Evolutionary conservation across 2,888 invertebrate genomes (phyloP), one percentile per base, ranked within the genome.

Genomic region (Dasypogon diadema): DNA sequence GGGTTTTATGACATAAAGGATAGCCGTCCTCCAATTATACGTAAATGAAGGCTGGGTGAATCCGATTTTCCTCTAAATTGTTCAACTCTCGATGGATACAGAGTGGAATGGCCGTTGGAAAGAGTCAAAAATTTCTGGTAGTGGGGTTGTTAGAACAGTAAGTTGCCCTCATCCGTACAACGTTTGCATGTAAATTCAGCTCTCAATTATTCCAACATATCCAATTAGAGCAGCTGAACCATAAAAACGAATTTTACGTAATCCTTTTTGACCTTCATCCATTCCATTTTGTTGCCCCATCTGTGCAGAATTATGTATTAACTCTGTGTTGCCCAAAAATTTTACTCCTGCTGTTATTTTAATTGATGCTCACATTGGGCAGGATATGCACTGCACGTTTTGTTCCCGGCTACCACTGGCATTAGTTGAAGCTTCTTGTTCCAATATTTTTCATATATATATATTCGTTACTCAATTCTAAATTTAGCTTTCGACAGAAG

Each of bases 171-270:
- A 24, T 12, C 65, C 48, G 24, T 37, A 48, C 46, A 75, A 60
- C 75, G 70, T 77, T 77, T 60, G 54, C 72, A 77, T 77, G 77
- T 72, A 77, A 77, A 77, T 77, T 77, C 70, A 70, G 63, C 70
- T 77, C 77, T 75, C 77, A 77, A 77, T 77, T 77, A 77, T 77
- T 74, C 75, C 77, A 77, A 77, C 75, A 77, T 65, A 77, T 77
- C 75, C 77, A 77, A 77, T 77, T 77, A 77, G 68, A 68, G 65
- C 56, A 75, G 73, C 73, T 75, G 75, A 75, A 73, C 75, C 77
- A 72, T 73, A 77, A 75, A 75, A 77, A 75, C 70, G 75, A 75
- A 74, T 73, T 77, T 65, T 54, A 34, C 60, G 77, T 75, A 68
- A 77, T 77, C 75, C 77, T 75, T 75, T 75, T 63, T 48, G 46